A percentile compares a stretch with the other conserved stretches of the same genome.
Evolutionary conservation across 2,888 invertebrate genomes (phyloP).

Genomic region (Andrena minutula): DNA sequence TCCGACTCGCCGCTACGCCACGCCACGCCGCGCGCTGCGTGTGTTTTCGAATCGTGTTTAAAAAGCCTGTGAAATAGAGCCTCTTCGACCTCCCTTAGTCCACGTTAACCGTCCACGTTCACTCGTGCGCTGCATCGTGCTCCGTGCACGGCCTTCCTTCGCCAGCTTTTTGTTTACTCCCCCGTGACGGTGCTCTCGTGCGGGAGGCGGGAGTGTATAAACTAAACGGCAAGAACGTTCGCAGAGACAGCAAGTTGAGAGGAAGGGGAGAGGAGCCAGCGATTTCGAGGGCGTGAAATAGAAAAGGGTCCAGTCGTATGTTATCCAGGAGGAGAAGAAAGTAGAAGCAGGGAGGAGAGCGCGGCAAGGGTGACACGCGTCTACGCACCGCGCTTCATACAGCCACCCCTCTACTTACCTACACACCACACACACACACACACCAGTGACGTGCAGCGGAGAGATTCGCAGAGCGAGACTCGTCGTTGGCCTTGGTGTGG

Average conservation of each 20-base stretch:
- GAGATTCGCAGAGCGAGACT: slow-evolving; percentile 29
- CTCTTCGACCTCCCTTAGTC: slow-evolving; percentile 34
- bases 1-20: slow-evolving; percentile 81
- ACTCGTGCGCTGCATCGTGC: slow-evolving; percentile 1
- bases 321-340: slow-evolving; percentile 30
- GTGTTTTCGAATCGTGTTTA: slow-evolving; percentile 65
- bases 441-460: slow-evolving; percentile 47
- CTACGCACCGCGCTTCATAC: slow-evolving; percentile 28
- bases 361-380: slow-evolving; percentile 52
- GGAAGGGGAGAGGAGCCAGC: neutral
- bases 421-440: slow-evolving; percentile 24
- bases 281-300: neutral
- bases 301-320: slow-evolving; percentile 10
- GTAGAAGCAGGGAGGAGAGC: slow-evolving; percentile 24
- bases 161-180: neutral
- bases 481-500: slow-evolving; percentile 29
- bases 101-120: slow-evolving; percentile 14
- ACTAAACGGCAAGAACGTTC: slow-evolving; percentile 12
- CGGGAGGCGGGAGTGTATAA: slow-evolving; percentile 24
- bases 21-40: slow-evolving; percentile 80
- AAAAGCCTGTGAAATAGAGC: slow-evolving; percentile 57
- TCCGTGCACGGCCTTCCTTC: slow-evolving; percentile 14
- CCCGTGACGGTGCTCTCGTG: slow-evolving; percentile 24
- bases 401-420: neutral
- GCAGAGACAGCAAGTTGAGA: too few species aligned